A percentile compares a stretch with the other conserved stretches of the same genome.
phyloP scores from a whole-genome alignment of 2,888 invertebrate genomes.

The Lasioglossum zephyrum region DNA sequence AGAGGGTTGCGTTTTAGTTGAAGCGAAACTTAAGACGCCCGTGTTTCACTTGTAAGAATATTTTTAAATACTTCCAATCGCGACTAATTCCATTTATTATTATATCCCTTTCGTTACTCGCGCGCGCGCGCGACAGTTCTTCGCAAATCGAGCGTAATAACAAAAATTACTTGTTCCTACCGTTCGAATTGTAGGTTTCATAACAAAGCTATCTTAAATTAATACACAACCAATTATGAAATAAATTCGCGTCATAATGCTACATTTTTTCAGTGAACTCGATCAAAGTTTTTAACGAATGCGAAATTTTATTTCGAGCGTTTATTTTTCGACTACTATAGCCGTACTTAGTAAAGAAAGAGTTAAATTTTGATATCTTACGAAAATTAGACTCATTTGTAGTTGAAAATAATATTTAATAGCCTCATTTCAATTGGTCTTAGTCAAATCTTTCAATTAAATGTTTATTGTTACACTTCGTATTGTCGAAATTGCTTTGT shows the following conservation, averaged over 20 bases:
- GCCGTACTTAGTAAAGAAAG: not conserved
- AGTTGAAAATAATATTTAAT: not conserved
- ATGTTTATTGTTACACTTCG: not conserved
- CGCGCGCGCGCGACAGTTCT: not conserved
- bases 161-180: not conserved
- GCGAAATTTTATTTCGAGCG: not conserved
- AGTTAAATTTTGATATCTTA: not conserved
- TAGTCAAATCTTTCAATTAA: not conserved
- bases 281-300: not conserved
- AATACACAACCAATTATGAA: not conserved
- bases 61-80: not conserved
- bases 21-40: slow-evolving; percentile 38
- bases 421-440: not conserved
- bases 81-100: not conserved
- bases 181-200: not conserved
- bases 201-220: not conserved
- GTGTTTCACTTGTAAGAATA: slow-evolving; percentile 35
- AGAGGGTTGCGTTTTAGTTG: slow-evolving; percentile 50
- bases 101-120: not conserved
- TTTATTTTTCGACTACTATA: not conserved
- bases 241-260: not conserved
- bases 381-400: not conserved
- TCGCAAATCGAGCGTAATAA: not conserved
- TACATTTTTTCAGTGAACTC: not conserved
- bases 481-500: not conserved